Evolutionary conservation across 2,888 invertebrate species (phyloP), one percentile per base, ranked within the genome.

Genomic region (Barypeithes pellucidus): DNA sequence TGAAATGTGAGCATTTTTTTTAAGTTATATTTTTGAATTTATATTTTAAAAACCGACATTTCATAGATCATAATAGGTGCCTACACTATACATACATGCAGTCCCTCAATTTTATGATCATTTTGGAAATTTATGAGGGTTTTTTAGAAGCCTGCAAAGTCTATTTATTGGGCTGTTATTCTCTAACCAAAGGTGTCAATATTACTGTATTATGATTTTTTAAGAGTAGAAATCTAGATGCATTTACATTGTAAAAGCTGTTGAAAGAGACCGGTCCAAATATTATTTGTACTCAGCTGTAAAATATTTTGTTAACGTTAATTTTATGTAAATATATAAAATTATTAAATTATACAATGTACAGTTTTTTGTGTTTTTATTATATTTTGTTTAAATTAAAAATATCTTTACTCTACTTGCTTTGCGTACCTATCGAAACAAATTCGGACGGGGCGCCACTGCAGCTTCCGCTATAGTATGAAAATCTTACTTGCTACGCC

Each of bases 301-400:
- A 36, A 70, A 57, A 62, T 63, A 72, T 72, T 72, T 72, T 67
- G 54, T 57, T 67, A 62, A 67, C 47, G 54, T 72, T 72, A 52
- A 66, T 72, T 67, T 57, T 67, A 62, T 72, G 72, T 72, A 67
- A 62, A 72, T 72, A 72, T 57, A 70, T n/a, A 57, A 20, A 65
- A 29, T 33, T 36, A 66, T 57, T 54, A 67, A 72, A 72, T 61
- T 67, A 33, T 72, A 66, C 33, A 11, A 14, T 67, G 67, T 59
- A 43, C 45, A 45, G 41, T 66, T 54, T 52, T 36, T 50, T 11
- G 16, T 22, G 20, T 65, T 36, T 65, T 63, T 50, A 45, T 50
- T 65, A 29, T 29, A 5, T 5, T 29, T 29, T 29, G 9, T 7
- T 29, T 5, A 5, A 24, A 24, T 24, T 24, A 4, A 5, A 24